These are phyloP conservation scores for Coregonus suidteri DNA, from an alignment of 2,797 vertebrate genomes.

Conservation along the genomic window DNA sequence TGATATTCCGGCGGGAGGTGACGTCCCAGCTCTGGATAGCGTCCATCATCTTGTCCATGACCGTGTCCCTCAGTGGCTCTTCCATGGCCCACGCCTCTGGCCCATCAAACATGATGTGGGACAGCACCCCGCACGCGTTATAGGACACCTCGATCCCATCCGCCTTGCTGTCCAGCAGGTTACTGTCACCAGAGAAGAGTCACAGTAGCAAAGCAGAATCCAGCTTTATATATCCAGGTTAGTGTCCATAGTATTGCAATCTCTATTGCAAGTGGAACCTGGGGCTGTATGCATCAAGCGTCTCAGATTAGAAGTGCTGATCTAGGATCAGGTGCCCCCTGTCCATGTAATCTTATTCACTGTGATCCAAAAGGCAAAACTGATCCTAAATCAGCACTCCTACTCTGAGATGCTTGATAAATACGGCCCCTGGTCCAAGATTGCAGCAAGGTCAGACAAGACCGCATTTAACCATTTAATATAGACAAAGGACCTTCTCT, in stretches of 20 bases:
- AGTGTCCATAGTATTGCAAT: neutral
- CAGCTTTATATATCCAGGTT: too few relatives aligned
- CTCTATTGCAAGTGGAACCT: neutral
- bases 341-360: neutral
- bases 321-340: neutral
- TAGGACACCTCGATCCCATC: constrained; percentile 98
- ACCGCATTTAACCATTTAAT: neutral
- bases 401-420: too few relatives aligned
- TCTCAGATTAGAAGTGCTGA: neutral
- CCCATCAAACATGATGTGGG: constrained; percentile 98
- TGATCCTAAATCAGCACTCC: neutral
- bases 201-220: too few relatives aligned
- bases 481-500: constrained; percentile 1
- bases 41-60: constrained; percentile 94
- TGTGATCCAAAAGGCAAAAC: neutral
- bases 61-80: constrained; percentile 82
- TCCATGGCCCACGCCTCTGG: constrained; percentile 88
- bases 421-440: neutral
- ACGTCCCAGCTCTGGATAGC: constrained; percentile 98
- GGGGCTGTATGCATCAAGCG: neutral
- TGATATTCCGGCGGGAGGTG: constrained; percentile 95
- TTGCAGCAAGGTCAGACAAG: neutral
- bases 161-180: constrained; percentile 94
- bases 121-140: constrained; percentile 95
- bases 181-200: constrained; percentile 67